A percentile compares a stretch with the other conserved stretches of the same genome.
Conservation (phyloP, 2,797 vertebrate genomes). For the Galaxias olidus region DNA sequence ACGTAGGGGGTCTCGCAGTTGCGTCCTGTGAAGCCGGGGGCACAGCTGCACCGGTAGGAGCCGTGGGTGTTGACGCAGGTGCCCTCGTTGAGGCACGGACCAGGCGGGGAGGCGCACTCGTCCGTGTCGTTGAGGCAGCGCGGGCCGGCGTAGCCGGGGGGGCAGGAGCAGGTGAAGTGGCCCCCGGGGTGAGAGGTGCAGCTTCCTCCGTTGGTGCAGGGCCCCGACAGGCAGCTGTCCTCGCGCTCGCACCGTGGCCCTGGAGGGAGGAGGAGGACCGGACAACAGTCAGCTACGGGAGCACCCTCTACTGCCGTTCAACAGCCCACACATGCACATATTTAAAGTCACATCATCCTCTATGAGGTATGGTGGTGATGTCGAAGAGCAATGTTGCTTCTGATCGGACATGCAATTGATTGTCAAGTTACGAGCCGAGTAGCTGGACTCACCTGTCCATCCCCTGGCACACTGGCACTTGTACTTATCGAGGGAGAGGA, state of each 20-base stretch:
- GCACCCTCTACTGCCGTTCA: no score
- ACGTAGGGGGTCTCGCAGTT: constrained; percentile 84
- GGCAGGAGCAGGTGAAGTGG: constrained; percentile 83
- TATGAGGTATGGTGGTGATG: no score
- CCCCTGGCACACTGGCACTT: constrained; percentile 83
- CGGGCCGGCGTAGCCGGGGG: constrained; percentile 78
- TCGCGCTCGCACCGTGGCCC: constrained; percentile 83
- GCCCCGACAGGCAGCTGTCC: constrained; percentile 86
- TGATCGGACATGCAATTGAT: no score
- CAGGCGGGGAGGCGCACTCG: constrained; percentile 76
- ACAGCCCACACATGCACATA: no score
- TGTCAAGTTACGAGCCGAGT: no score
- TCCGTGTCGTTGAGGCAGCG: constrained; percentile 88
- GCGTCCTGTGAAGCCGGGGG: constrained; percentile 80
- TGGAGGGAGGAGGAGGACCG: constrained; percentile 51
- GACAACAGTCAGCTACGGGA: background rate
- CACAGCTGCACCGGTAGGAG: constrained; percentile 83
- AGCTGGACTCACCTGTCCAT: constrained; percentile 84
- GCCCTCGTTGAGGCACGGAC: constrained; percentile 81
- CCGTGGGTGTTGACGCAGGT: constrained; percentile 81
- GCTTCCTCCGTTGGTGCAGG: constrained; percentile 84
- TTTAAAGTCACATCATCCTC: no score
- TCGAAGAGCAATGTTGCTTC: no score
- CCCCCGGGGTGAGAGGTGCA: constrained; percentile 77
- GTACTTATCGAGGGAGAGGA: constrained; percentile 78